Evolutionary conservation across 2,113 vertebrate species (phyloP), one percentile per base, ranked within the genome.

Genomic region (Mionectes macconnelli): DNA sequence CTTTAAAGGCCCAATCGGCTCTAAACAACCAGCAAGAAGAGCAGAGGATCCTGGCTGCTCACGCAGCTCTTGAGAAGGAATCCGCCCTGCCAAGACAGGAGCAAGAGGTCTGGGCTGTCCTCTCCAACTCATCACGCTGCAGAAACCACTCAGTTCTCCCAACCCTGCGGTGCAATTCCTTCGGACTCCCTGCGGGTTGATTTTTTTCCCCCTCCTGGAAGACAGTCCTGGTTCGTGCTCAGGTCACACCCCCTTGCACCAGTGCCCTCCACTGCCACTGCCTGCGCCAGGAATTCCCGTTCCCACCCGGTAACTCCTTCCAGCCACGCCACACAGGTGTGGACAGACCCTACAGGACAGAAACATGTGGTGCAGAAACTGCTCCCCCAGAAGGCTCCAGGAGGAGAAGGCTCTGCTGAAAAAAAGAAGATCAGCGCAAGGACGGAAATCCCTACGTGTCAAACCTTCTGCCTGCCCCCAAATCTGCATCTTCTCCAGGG

Each of bases 291-390:
- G 18, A 24, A 37, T 8, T 31, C 7, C 47, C 20, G 9, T 25
- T 62, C 42, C 17, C 63, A 24, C 24, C 70, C 15, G 19, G 0
- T 4, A 12, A 33, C n/a, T 12, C 28, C 52, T 30, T 22, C 25
- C 25, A 63, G 4, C 42, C 30, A 4, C 8, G 74, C 37, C 24
- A 9, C 33, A 12, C 23, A 1, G 16, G 39, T 5, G 25, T 15
- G 18, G 6, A 37, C 3, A 10, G 15, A 3, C 9, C 7, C 21
- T 2, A 20, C 3, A 10, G 30, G 60, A 20, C 3, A 10, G 30
- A 55, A 40, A 10, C 42, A 27, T 2, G 6, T 75, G 47, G 44
- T 67, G 23, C 15, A 55, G 53, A 56, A 73, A 23, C 40, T 37
- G 22, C 8, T 14, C 20, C 45, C 20, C 45, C 23, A 14, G 47